These are phyloP conservation scores for Pelusios castaneus DNA, from an alignment of 2,113 vertebrate species.

Conservation along the genomic window DNA sequence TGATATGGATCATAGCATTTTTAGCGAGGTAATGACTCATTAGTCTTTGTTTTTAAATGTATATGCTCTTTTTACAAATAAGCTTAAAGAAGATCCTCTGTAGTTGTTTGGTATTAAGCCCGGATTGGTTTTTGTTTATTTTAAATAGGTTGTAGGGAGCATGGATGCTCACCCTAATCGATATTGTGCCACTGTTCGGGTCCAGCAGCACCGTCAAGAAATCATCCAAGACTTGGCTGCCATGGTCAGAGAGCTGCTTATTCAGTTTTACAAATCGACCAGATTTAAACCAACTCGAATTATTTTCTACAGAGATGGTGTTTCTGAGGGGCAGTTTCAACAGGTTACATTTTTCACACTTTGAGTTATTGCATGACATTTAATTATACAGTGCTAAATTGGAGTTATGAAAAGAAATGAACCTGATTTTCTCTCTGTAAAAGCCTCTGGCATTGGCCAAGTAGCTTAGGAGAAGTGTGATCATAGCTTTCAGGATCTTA, in stretches of 20 bases:
- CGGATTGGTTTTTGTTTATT: neutral
- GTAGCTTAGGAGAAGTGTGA: neutral
- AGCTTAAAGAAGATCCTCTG: neutral
- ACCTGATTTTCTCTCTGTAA: neutral
- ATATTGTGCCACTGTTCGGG: conserved; percentile 96
- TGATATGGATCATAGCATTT: neutral
- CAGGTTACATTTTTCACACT: conserved; percentile 78
- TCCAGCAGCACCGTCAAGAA: conserved; percentile 98
- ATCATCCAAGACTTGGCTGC: conserved; percentile 98
- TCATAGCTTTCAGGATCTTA: neutral
- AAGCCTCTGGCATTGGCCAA: neutral
- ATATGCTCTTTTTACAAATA: neutral
- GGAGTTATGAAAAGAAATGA: neutral
- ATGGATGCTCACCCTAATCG: conserved; percentile 98
- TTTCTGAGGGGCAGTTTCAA: conserved; percentile 97
- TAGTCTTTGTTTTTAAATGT: neutral
- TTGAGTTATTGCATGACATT: neutral
- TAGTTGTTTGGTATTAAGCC: neutral
- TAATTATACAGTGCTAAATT: rapidly evolving
- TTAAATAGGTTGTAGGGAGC: conserved; percentile 92
- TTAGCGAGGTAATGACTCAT: neutral
- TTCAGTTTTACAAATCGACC: conserved; percentile 99
- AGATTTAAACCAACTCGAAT: conserved; percentile 98
- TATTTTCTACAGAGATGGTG: conserved; percentile 97
- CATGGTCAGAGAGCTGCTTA: conserved; percentile 97